A percentile compares a stretch with the other conserved stretches of the same genome.
Evolutionary conservation across 2,797 vertebrate genomes (phyloP).

Genomic region (Poecilia velifera): DNA sequence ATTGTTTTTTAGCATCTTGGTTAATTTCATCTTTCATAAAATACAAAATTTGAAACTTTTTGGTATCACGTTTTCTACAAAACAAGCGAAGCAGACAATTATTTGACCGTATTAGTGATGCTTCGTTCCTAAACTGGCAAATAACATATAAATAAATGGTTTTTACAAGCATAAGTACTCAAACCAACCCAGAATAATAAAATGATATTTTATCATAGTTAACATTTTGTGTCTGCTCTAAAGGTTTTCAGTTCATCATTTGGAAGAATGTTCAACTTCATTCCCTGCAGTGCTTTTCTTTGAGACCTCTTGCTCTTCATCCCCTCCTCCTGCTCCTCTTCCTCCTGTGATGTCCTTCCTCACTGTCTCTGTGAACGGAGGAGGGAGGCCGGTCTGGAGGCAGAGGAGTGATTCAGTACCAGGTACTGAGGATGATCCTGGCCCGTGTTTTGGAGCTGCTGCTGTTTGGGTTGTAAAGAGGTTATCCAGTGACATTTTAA

Average conservation of each 20-base stretch:
- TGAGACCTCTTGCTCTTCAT: conserved; percentile 9
- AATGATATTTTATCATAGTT: not conserved
- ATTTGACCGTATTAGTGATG: not conserved
- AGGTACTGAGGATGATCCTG: conserved; percentile 71
- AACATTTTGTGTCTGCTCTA: not conserved
- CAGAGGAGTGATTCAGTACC: conserved; percentile 64
- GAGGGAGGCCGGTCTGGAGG: conserved; percentile 38
- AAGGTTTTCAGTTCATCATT: not conserved
- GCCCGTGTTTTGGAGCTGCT: conserved; percentile 64
- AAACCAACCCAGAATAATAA: not conserved
- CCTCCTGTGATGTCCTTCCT: conserved; percentile 27
- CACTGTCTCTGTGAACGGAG: conserved; percentile 16
- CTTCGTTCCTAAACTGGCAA: too few species aligned
- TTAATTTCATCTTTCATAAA: not conserved
- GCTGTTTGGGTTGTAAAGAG: conserved; percentile 75
- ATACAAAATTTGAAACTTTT: not conserved
- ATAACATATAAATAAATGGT: not conserved
- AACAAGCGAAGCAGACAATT: not conserved
- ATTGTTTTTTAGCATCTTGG: not conserved
- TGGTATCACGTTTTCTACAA: not conserved
- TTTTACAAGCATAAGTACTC: not conserved
- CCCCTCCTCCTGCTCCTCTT: not conserved
- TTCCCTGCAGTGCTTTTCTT: not conserved
- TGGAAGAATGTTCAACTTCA: not conserved
- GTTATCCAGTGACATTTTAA: conserved; percentile 82